phyloP scores from a whole-genome alignment of 2,797 vertebrate genomes.

The Melanotaenia parkinsoni region DNA sequence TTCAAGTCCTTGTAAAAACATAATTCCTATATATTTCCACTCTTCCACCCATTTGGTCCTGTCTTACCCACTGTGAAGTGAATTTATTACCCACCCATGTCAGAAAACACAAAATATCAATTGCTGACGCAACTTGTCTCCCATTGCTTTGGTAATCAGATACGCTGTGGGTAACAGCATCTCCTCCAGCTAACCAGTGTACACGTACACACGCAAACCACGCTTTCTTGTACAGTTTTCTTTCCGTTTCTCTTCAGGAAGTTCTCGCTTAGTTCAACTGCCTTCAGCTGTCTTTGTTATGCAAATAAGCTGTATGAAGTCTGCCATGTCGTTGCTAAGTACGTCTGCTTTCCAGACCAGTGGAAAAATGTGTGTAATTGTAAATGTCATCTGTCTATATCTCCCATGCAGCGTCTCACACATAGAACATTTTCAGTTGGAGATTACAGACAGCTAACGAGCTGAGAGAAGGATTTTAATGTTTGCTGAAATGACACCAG shows the following conservation, averaged over 20 bases:
- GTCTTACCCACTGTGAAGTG: neutral
- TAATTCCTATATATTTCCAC: slow-evolving; percentile 52
- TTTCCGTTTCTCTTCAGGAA: slow-evolving; percentile 86
- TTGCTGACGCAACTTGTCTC: slow-evolving; percentile 49
- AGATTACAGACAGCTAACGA: slow-evolving; percentile 53
- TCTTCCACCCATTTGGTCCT: slow-evolving; percentile 13
- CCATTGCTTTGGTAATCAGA: slow-evolving; percentile 54
- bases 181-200: slow-evolving; percentile 40
- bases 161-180: slow-evolving; percentile 51
- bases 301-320: slow-evolving; percentile 65
- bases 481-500: slow-evolving; percentile 76
- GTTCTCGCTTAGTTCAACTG: slow-evolving; percentile 65
- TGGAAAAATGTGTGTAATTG: slow-evolving; percentile 76
- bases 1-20: slow-evolving; percentile 1
- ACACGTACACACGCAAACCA: slow-evolving; percentile 62
- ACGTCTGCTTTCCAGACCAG: slow-evolving; percentile 71
- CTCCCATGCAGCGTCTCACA: slow-evolving; percentile 41
- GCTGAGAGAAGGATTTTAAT: slow-evolving; percentile 57
- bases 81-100: slow-evolving; percentile 3
- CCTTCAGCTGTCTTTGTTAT: slow-evolving; percentile 49
- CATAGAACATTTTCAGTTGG: slow-evolving; percentile 59
- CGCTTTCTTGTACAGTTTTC: slow-evolving; percentile 66
- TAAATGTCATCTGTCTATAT: slow-evolving; percentile 81
- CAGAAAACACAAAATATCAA: slow-evolving; percentile 15
- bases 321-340: slow-evolving; percentile 37